phyloP scores from a whole-genome alignment of 2,113 vertebrate genomes.

The Etia nguti region DNA sequence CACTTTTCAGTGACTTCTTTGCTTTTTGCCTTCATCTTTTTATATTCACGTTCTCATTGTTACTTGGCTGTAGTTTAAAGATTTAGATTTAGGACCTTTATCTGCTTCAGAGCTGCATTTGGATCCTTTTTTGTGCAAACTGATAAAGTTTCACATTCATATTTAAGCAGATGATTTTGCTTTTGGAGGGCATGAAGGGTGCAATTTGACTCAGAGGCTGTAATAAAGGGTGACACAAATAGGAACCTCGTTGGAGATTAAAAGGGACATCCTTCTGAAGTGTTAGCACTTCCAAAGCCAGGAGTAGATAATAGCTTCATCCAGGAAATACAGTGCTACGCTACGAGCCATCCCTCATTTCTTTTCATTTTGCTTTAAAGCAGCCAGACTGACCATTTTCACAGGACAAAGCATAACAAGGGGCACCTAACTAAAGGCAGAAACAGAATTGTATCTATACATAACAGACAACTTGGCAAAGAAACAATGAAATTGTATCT shows the following conservation, averaged over 20 bases:
- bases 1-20: neutral
- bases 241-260: neutral
- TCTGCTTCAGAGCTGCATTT: neutral
- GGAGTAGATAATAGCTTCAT: neutral
- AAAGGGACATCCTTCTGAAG: neutral
- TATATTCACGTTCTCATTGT: neutral
- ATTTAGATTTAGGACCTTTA: neutral
- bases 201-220: neutral
- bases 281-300: neutral
- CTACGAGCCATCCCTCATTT: neutral
- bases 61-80: neutral
- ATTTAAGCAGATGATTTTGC: neutral
- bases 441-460: neutral
- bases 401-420: neutral
- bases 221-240: neutral
- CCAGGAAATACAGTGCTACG: neutral
- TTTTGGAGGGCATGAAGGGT: neutral
- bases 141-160: neutral
- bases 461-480: neutral
- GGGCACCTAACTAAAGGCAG: neutral
- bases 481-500: neutral
- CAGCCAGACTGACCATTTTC: neutral
- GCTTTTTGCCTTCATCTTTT: neutral
- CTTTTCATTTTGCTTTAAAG: neutral
- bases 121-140: neutral